Conservation (phyloP, 2,888 invertebrate species). For the Euproctis similis region DNA sequence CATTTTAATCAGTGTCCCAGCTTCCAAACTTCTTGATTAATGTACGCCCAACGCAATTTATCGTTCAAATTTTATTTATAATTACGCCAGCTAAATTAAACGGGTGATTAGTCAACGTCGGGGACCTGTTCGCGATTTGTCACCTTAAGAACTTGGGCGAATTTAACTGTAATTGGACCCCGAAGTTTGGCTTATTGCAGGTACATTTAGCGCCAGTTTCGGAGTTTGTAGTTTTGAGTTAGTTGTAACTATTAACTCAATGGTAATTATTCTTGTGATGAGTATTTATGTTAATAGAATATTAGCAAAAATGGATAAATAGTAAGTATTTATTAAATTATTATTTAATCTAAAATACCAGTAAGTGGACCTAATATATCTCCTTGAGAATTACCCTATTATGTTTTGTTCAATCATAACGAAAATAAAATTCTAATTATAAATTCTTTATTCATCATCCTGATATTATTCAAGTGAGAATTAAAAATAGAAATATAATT, state of each 20-base stretch:
- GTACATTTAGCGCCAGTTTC: conserved; percentile 56
- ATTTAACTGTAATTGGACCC: conserved; percentile 69
- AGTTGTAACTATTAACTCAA: conserved; percentile 44
- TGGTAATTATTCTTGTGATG: conserved; percentile 42
- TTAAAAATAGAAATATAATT: conserved; percentile 10
- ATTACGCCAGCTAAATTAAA: conserved; percentile 72
- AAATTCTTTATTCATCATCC: neutral
- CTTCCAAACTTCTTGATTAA: conserved; percentile 72
- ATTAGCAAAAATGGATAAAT: no score
- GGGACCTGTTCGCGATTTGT: conserved; percentile 70
- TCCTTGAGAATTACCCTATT: no score
- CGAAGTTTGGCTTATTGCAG: conserved; percentile 60
- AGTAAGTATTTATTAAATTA: no score
- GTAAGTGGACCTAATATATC: no score
- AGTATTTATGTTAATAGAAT: neutral
- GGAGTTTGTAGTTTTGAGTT: conserved; percentile 41
- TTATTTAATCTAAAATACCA: no score
- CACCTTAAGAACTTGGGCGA: conserved; percentile 64
- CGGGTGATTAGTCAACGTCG: conserved; percentile 71
- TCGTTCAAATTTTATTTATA: conserved; percentile 75
- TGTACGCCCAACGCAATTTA: conserved; percentile 67
- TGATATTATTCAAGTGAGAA: no score
- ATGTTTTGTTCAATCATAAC: no score
- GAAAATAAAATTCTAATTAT: no score
- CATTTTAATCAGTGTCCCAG: conserved; percentile 75